Percentiles rank a stretch among this genome's conserved stretches.
phyloP scores from a whole-genome alignment of 2,797 vertebrate genomes.

The Alfaro cultratus region DNA sequence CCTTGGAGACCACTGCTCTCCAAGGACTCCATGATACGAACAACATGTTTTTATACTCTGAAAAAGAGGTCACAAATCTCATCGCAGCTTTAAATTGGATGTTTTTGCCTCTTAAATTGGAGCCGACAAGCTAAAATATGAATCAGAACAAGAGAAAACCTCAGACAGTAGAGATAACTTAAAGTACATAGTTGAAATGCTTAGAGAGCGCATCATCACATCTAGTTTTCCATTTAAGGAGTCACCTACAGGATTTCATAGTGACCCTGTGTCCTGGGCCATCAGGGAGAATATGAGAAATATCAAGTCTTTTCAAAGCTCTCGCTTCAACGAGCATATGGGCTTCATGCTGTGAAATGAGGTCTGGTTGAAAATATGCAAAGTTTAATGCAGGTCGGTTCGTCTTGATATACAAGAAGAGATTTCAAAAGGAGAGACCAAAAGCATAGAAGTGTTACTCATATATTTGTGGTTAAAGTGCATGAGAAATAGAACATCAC shows the following conservation, averaged over 20 bases:
- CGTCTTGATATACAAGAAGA: conserved; percentile 17
- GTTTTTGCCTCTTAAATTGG: conserved; percentile 34
- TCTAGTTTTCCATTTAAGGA: conserved; percentile 54
- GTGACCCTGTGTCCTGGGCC: conserved; percentile 32
- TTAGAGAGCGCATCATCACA: conserved; percentile 45
- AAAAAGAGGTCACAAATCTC: conserved; percentile 21
- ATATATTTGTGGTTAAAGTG: conserved; percentile 1
- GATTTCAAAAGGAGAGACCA: conserved; percentile 7
- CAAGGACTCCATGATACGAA: conserved; percentile 23
- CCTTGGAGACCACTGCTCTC: conserved; percentile 11
- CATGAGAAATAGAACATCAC: not conserved
- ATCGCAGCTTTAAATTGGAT: conserved; percentile 21
- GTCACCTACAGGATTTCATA: conserved; percentile 64
- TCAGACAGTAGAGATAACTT: conserved; percentile 39
- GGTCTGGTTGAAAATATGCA: conserved; percentile 55
- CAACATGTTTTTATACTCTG: conserved; percentile 16
- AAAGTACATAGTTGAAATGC: conserved; percentile 49
- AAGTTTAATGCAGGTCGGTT: conserved; percentile 40
- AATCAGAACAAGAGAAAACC: conserved; percentile 44
- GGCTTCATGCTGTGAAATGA: conserved; percentile 58
- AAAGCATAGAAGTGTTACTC: not conserved
- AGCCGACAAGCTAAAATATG: conserved; percentile 29
- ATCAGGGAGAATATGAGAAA: conserved; percentile 45
- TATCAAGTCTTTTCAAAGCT: conserved; percentile 62
- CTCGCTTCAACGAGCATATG: conserved; percentile 26